Percentiles rank a stretch among this genome's conserved stretches.
phyloP scores from a whole-genome alignment of 1,140 invertebrate genomes.

The Drosophila littoralis region DNA sequence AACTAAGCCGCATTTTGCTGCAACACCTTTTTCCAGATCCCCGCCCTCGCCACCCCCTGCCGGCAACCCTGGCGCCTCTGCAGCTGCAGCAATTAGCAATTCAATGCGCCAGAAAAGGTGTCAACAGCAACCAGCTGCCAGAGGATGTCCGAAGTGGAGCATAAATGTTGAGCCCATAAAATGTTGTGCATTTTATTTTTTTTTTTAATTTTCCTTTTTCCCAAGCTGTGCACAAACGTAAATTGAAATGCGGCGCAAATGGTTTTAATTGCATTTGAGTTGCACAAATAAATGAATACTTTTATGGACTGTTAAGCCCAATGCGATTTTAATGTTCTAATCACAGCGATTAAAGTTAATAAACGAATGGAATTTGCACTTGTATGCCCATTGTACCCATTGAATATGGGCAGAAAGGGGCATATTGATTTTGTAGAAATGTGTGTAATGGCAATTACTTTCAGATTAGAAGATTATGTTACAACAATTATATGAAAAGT shows the following conservation, averaged over 20 bases:
- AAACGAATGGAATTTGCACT: no score
- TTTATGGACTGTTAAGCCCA: not conserved
- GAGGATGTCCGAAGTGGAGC: constrained; percentile 11
- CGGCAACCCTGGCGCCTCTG: not conserved
- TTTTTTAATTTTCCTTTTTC: constrained; percentile 13
- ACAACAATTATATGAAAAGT: no score
- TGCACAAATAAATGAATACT: constrained; percentile 25
- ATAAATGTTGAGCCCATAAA: constrained; percentile 1
- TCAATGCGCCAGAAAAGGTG: constrained; percentile 42
- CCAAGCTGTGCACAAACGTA: not conserved
- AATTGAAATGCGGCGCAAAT: constrained; percentile 29
- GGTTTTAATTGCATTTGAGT: constrained; percentile 34
- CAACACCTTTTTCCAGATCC: not conserved
- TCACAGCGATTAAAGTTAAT: no score
- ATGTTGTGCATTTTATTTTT: not conserved
- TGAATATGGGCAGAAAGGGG: no score
- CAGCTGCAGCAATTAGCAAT: constrained; percentile 33
- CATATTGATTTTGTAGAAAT: no score
- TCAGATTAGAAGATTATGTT: no score
- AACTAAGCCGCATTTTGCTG: constrained; percentile 51
- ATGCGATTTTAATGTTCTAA: not conserved
- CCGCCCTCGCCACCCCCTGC: not conserved
- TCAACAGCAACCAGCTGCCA: constrained; percentile 22
- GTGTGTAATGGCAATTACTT: no score
- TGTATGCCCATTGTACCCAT: no score